Base-by-base conservation (phyloP, 2,797 vertebrate species). In the Zenarchopterus dispar region DNA sequence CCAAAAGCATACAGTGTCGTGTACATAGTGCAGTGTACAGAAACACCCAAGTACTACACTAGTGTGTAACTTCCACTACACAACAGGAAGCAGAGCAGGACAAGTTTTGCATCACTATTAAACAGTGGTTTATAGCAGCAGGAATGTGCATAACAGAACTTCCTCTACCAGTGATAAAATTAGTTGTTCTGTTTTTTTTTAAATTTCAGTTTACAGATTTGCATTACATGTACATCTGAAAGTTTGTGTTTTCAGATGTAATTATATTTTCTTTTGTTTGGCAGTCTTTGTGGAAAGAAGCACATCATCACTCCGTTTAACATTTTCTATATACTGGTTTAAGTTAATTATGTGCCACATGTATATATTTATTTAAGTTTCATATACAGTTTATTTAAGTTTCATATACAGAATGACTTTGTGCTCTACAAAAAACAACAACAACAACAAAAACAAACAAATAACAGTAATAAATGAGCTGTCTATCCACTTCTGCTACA, bases 51-150 rank as follows among this genome's bases (percentile, higher is more conserved):
- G 24, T 18, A 24, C 39, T 57, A 67, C 79, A 75, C 75, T 54
- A 88, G 81, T 91, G 90, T 91, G 84, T 62, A 5, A 23, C 78
- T 67, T 43, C 47, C 63, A 60, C 24, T 21, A 49, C 45, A 57
- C 63, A 88, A 77, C 88, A 89, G 89, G 92, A 92, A 74, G 70
- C 75, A n/a, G 63, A 77, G 55, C 72, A 74, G 84, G 80, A 85
- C 77, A 56, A 8, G 31, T 54, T 68, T 65, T 41, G 16, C 10
- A 33, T 53, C 54, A 39, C 48, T 47, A 17, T 43, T 48, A 7
- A 70, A 45, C 24, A 11, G 31, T 6, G 22, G 26, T 31, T 9
- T 11, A 13, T 39, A 18, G 46, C 6, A 10, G 2, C 23, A 42
- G 26, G 16, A 58, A 31, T 46, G 19, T 43, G 36, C 24, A 56